phyloP scores from a whole-genome alignment of 2,888 invertebrate genomes.

The Drosophila fungiperda region DNA sequence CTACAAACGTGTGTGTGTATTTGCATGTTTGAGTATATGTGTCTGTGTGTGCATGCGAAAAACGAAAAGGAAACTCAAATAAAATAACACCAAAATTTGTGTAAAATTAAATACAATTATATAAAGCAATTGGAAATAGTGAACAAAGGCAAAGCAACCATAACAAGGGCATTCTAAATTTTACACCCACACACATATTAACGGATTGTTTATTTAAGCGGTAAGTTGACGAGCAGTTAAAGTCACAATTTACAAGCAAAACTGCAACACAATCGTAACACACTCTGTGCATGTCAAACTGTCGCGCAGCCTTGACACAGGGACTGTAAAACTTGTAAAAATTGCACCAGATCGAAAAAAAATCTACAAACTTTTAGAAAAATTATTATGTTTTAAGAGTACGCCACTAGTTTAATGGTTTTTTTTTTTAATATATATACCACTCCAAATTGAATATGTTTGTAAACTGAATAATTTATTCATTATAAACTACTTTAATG shows the following conservation, averaged over 20 bases:
- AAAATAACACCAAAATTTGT: slow-evolving; percentile 33
- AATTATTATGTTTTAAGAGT: not conserved
- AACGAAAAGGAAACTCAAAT: slow-evolving; percentile 36
- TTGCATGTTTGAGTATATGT: slow-evolving; percentile 19
- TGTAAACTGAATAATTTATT: not conserved
- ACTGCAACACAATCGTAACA: slow-evolving; percentile 30
- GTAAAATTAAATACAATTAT: slow-evolving; percentile 51
- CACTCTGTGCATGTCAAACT: slow-evolving; percentile 31
- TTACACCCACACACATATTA: slow-evolving; percentile 10
- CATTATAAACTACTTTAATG: not conserved
- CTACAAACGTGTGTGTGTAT: slow-evolving; percentile 19
- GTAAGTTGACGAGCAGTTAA: slow-evolving; percentile 56
- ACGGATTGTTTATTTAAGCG: slow-evolving; percentile 52
- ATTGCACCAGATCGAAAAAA: not conserved
- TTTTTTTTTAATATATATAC: not conserved
- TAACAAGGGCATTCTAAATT: slow-evolving; percentile 45
- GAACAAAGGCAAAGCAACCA: slow-evolving; percentile 9
- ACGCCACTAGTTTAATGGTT: no score
- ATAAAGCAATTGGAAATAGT: slow-evolving; percentile 43
- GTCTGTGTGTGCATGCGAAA: slow-evolving; percentile 32
- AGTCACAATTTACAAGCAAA: slow-evolving; percentile 29
- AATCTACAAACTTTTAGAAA: not conserved
- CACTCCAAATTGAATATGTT: not conserved
- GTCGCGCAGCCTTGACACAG: slow-evolving; percentile 39
- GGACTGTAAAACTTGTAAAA: not conserved